Evolutionary conservation across 2,797 vertebrate species (phyloP), one percentile per base, ranked within the genome.

Genomic region (Phoebastria nigripes): DNA sequence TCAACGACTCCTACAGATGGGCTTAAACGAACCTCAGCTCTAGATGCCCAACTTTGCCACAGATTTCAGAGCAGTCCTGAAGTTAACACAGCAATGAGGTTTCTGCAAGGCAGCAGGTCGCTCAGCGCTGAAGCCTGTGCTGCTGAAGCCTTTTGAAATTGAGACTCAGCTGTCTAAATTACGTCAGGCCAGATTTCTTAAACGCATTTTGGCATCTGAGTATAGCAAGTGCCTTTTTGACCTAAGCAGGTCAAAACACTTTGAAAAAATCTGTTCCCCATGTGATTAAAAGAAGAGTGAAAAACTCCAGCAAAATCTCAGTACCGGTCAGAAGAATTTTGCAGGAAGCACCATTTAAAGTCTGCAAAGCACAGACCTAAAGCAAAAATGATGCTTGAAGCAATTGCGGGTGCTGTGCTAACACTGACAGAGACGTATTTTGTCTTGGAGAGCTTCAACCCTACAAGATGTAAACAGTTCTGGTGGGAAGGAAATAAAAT

Each of bases 211-310:
- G 94, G 82, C 96, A 94, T 94, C 65, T 92, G 92, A 94, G 82
- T 94, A 89, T 9, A 91, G 89, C 91, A 94, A 96, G 79, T 88
- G 94, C 92, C 92, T 96, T 96, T 97, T 86, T 92, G 95, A 96
- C 94, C 95, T n/a, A 89, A 58, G 67, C 72, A 89, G 95, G 93
- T 95, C 95, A 95, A 92, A 97, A 96, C 79, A 81, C 87, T 96
- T 94, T 52, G 78, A 91, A 96, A 93, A 95, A 93, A 93, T 85
- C 89, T 95, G 94, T 74, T 93, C 74, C 84, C 83, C 86, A 83
- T 90, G 94, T 95, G 93, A 96, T 89, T 96, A 92, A 89, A 95
- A 89, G 37, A 28, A 82, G 44, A 82, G 41, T 65, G 55, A 93
- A 92, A 94, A 96, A 85, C 81, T 84, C 59, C 74, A 81, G 35